Base-by-base conservation (phyloP, 1,140 invertebrate genomes). In the Solenopsis invicta region DNA sequence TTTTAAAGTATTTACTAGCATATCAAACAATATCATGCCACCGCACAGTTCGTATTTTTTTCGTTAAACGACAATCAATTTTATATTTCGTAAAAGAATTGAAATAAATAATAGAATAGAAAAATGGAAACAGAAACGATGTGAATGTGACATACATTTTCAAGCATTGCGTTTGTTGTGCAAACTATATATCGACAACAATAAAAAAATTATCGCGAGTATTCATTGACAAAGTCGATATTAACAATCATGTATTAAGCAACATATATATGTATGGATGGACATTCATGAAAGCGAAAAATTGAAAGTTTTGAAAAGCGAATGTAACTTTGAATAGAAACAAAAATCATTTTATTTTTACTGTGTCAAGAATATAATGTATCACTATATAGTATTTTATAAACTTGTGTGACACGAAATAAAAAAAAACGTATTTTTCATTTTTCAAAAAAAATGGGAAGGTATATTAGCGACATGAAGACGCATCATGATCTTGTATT, bases 1-100 rank as follows among this genome's bases (percentile, higher is more conserved):
- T 71, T 81, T 41, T 16, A 74, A 66, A 85, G 50, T 77, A 62
- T 59, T n/a, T 16, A 48, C 29, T 16, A 34, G 34, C 48, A 59
- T 24, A 45, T 59, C 54, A 54, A 77, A 85, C n/a, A 78, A 78
- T 74, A 86, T 77, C 66, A 59, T 62, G 59, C 74, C 61, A 77
- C 85, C 34, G 45, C 66, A 78, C 56, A 74, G 64, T 78, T 84
- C 54, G 41, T 66, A 80, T 16, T 54, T 81, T 61, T 24, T 74
- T 45, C 59, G 3, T 71, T 50, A 24, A 66, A 61, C 52, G 18
- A 12, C 48, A 54, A 88, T 29, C 75, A 86, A 88, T 89, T 89
- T 80, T 71, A 59, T 59, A 88, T 88, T 88, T 84, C 5, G 48
- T 18, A 8, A n/a, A 54, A 66, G 66, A 78, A 85, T 77, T 77